Evolutionary conservation across 2,113 vertebrate species (phyloP), one percentile per base, ranked within the genome.

Genomic region (Galbula dea): DNA sequence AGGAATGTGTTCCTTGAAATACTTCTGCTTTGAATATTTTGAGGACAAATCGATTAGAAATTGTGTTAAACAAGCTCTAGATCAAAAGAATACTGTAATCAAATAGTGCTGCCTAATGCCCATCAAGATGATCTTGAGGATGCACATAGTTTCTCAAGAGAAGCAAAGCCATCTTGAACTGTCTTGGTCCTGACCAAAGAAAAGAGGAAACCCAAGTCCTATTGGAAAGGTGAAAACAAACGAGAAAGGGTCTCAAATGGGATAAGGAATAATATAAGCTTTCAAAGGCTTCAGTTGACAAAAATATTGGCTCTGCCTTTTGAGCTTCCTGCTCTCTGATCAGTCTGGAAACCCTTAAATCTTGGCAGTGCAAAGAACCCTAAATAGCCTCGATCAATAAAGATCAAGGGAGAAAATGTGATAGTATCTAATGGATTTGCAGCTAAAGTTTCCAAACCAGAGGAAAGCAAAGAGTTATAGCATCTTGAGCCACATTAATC

Each of bases 401-500:
- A 39, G 84, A 92, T 73, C 89, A 85, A 52, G 49, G 51, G 27
- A 85, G 34, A 93, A 92, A 87, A 89, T 79, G 58, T 48, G 39
- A 52, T 63, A 75, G 63, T 11, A 86, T 51, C 62, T 58, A 66
- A 75, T 46, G 37, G 74, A 92, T 93, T 92, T 92, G 91, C 30
- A 83, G 51, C 18, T 85, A 43, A 85, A 82, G 29, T 62, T 90
- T 80, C 71, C 66, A 62, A 89, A 89, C 74, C 3, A 11, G 86
- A 84, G 62, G 83, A 54, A 87, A 91, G 78, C 3, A 8, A 90
- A 86, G 66, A 93, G 14, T 82, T 90, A 95, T n/a, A 79, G 81
- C 37, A 71, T 52, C 63, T 82, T 36, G 34, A 66, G 17, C 32
- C 62, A 69, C 41, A 51, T 67, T 69, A 76, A 89, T 85, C 78